Base-by-base conservation (phyloP, 2,888 invertebrate species). In the Zaprionus obscuricornis region DNA sequence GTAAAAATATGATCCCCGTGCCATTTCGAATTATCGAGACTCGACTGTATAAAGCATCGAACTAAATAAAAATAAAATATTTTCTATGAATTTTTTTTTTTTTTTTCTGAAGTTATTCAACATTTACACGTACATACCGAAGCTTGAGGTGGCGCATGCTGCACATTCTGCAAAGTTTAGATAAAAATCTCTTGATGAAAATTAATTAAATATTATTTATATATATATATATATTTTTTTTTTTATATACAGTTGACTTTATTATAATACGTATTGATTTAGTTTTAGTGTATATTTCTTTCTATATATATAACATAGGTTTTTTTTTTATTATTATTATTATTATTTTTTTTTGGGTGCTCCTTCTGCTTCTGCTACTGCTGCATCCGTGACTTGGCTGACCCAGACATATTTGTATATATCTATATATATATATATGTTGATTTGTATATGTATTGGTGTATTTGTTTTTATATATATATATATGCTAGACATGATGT, bases 211-310 rank as follows among this genome's bases (percentile, higher is more conserved):
- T 20, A 37, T n/a, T 2, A 1, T n/a, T 24, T 18, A 49, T 7
- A n/a, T 5, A 8, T 1, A 5, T 7, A n/a, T n/a, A n/a, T n/a
- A 17, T 2, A 10, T 4, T 8, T 50, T 8, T 40, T 11, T 24
- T 22, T 51, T 63, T 86, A 85, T 85, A 65, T 78, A 78, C 86
- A 85, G 60, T 66, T 85, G 86, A 79, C 68, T 83, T 78, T 85
- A 85, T 78, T 85, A n/a, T n/a, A 40, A 74, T 66, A 76, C 68
- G 62, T 67, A 65, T 85, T 68, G 56, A 57, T 70, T 66, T 67
- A 62, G 45, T 26, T n/a, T n/a, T n/a, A n/a, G 51, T 66, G 27
- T 68, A 50, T 45, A 46, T n/a, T n/a, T n/a, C n/a, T n/a, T n/a
- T n/a, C n/a, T 45, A 36, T 67, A 42, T 52, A 51, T 68, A 55